These are phyloP conservation scores for Dicaeum eximium DNA, from an alignment of 2,113 vertebrate species.

Conservation along the genomic window DNA sequence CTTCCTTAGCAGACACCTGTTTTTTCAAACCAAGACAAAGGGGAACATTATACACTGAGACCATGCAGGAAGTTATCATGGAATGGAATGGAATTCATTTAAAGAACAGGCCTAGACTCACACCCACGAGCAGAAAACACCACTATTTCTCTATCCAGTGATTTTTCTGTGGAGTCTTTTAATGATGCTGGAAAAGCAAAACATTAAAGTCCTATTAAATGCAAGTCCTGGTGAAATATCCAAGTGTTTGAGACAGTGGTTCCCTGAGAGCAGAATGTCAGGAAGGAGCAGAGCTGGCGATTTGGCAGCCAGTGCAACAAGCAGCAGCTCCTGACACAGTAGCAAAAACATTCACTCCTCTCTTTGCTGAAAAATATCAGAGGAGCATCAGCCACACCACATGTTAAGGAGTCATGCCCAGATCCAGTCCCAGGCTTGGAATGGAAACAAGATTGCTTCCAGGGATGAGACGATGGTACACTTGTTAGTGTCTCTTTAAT, in stretches of 20 bases:
- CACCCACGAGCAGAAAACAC: not conserved
- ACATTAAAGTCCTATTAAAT: not conserved
- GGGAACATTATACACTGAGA: not conserved
- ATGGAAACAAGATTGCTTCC: not conserved
- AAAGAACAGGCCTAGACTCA: not conserved
- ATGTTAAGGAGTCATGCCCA: not conserved
- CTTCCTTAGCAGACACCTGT: not conserved
- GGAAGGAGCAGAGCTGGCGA: not conserved
- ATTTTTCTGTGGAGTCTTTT: not conserved
- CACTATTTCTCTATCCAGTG: not conserved
- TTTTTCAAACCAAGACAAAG: not conserved
- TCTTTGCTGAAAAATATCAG: conserved; percentile 2
- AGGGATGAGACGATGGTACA: not conserved
- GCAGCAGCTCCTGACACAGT: not conserved
- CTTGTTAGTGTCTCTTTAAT: conserved; percentile 19
- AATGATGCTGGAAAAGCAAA: not conserved
- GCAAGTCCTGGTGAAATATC: not conserved
- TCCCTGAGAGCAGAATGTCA: not conserved
- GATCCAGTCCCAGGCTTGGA: not conserved
- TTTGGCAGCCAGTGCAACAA: not conserved
- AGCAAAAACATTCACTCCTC: not conserved
- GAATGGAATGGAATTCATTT: not conserved
- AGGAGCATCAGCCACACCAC: not conserved
- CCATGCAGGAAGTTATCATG: not conserved
- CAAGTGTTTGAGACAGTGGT: not conserved